Conservation (phyloP, 2,797 vertebrate species). For the Macropus fuliginosus region DNA sequence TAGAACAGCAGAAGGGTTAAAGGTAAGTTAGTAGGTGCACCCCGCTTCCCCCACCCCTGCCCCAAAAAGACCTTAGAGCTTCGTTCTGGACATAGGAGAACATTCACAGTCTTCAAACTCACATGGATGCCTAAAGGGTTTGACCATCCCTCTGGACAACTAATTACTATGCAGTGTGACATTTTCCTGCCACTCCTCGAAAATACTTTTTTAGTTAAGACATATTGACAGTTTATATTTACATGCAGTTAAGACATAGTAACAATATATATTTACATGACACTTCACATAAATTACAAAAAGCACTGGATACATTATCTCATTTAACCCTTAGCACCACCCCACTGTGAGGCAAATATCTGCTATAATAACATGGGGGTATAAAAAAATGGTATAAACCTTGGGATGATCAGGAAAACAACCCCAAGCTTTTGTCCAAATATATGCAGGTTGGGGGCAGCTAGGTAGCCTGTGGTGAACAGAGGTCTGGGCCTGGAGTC, state of each 20-base stretch:
- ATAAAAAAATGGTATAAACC: background rate
- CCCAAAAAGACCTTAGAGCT: constrained; percentile 4
- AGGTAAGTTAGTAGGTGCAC: background rate
- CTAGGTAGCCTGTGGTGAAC: too few species aligned
- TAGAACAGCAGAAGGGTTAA: constrained; percentile 8
- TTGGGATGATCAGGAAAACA: too few species aligned
- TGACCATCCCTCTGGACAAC: constrained; percentile 1
- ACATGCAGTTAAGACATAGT: background rate
- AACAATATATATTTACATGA: background rate
- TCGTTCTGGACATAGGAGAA: background rate
- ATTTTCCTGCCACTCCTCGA: background rate
- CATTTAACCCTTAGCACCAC: background rate
- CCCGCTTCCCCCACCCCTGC: too few species aligned
- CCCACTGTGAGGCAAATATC: background rate
- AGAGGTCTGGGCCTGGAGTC: too few species aligned
- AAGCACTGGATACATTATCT: background rate
- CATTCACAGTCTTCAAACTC: background rate
- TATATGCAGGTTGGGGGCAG: background rate
- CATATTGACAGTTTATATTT: too few species aligned
- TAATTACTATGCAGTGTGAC: background rate
- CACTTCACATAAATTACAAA: background rate
- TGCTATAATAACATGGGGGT: background rate
- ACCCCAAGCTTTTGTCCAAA: background rate
- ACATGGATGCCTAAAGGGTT: background rate
- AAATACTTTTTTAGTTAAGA: background rate